Evolutionary conservation across 2,113 vertebrate species (phyloP).

Genomic region (Delphinus delphis): DNA sequence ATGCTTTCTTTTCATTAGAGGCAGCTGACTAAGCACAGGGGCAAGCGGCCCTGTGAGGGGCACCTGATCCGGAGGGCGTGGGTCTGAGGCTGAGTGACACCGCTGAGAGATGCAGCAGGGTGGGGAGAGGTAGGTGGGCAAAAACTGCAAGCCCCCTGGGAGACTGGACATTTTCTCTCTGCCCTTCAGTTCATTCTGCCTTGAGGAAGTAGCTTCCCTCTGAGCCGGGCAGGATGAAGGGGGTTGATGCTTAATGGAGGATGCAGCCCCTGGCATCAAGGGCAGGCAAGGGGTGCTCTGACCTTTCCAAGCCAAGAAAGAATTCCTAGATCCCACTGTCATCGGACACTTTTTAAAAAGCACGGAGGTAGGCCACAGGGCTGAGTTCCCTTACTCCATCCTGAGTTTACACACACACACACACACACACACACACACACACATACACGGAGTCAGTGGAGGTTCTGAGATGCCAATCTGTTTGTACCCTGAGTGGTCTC

Average conservation of each 20-base stretch:
- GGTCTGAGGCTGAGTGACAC: neutral
- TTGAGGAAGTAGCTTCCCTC: neutral
- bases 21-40: neutral
- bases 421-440: neutral
- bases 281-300: neutral
- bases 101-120: neutral
- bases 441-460: neutral
- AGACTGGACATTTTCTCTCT: neutral
- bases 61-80: neutral
- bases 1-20: neutral
- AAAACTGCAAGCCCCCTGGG: accelerated
- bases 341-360: neutral
- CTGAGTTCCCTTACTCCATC: neutral
- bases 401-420: neutral
- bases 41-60: neutral
- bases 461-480: neutral
- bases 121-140: neutral
- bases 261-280: neutral
- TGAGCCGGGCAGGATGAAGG: neutral
- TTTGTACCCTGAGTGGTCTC: neutral
- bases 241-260: neutral
- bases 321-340: neutral
- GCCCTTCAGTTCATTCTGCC: neutral
- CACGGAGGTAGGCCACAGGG: neutral
- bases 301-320: neutral